Evolutionary conservation across 92 coral and sea anemone species (phyloP).

Genomic region (Montipora capitata): DNA sequence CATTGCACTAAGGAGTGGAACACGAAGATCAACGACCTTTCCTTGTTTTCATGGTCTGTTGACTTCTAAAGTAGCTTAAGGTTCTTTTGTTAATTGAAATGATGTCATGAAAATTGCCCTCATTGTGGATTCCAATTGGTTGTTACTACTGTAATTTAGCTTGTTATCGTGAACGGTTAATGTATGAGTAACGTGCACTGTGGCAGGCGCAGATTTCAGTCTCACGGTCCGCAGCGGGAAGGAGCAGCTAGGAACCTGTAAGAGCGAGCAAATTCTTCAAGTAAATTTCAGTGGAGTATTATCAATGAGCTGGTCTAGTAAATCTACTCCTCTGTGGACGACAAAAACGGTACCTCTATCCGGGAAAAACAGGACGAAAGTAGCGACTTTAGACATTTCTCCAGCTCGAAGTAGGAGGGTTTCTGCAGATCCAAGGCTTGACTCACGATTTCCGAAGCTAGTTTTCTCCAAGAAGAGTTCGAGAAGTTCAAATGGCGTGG

Average conservation of each 20-base stretch:
- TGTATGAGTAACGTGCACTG: background rate
- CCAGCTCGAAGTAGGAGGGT: background rate
- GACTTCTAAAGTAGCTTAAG: background rate
- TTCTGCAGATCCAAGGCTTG: constrained; percentile 5
- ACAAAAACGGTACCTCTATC: background rate
- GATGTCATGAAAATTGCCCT: background rate
- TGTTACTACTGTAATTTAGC: background rate
- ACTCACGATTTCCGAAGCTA: constrained; percentile 36
- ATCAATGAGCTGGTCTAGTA: constrained; percentile 11
- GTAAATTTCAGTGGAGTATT: too few relatives aligned
- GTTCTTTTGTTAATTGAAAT: background rate
- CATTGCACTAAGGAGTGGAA: too few relatives aligned
- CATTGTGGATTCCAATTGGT: background rate
- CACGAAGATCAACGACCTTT: too few relatives aligned
- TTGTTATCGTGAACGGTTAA: too few relatives aligned
- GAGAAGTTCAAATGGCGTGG: background rate
- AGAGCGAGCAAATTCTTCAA: too few relatives aligned
- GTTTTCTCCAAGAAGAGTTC: background rate
- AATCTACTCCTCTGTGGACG: background rate
- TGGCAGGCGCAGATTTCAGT: background rate
- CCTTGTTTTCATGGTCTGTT: background rate
- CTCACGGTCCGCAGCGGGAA: too few relatives aligned
- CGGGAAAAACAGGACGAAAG: background rate
- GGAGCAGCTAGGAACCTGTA: too few relatives aligned
- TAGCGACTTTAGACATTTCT: background rate